Base-by-base conservation (phyloP, 2,888 invertebrate species). In the Cryptophagus acutangulus region DNA sequence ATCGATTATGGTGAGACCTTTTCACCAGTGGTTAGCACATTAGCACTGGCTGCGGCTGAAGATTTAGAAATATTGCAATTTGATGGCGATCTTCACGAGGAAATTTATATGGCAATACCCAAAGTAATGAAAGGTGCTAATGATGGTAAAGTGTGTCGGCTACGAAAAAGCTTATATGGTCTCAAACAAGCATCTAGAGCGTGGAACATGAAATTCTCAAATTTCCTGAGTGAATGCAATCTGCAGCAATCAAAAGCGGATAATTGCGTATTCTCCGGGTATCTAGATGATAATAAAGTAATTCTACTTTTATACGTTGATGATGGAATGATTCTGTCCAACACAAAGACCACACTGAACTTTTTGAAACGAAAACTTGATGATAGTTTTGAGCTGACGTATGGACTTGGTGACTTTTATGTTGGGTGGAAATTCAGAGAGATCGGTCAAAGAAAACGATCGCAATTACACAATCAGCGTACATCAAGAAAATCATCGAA, bases 1-100 rank as follows among this genome's bases (percentile, higher is more conserved):
- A n/a, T 36, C 2, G 24, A 36, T 36, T 36, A n/a, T 25, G 9
- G 13, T 12, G 36, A 36, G 8, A 17, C 36, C 14, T 36, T 14
- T n/a, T 14, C 13, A 9, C 36, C 36, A 3, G 36, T 36, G n/a
- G 18, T 24, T 1, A 1, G 15, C 14, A 25, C 25, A 13, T 6
- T 36, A 2, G 20, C 36, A 14, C n/a, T 36, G 6, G 10, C 25
- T n/a, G 36, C 25, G n/a, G 2, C 20, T 12, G 5, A 20, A 3
- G 15, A 24, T 24, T 24, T 10, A 26, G 3, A 18, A 14, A 24
- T 18, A 6, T 2, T 29, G 4, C 37, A 37, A 3, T n/a, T 37
- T 2, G 37, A 37, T 16, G 14, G 37, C 17, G 12, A 25, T 13
- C 8, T 37, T 4, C 16, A 29, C 13, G 17, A 36, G 15, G 18